Base-by-base conservation (phyloP, 92 coral and sea anemone genomes). In the Isaurus tuberculatus region DNA sequence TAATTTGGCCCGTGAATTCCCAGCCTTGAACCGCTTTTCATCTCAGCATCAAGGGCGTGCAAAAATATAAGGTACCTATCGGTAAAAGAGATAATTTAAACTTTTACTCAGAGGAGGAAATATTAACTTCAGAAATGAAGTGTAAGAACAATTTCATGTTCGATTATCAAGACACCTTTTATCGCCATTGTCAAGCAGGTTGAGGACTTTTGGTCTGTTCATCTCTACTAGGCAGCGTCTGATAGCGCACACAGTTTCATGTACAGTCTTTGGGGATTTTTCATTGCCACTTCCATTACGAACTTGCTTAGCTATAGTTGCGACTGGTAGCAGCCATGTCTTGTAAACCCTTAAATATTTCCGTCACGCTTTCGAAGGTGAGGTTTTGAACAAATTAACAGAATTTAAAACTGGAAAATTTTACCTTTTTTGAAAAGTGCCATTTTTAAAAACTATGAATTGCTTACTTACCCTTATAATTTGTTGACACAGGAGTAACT, bases 1-100 rank as follows among this genome's bases (percentile, higher is more conserved):
- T 79, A 61, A 7, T 72, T 79, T 51, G 57, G 6, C 69, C 61
- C 58, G 36, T 67, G 31, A 79, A 79, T 43, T 26, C 84, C 84
- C 20, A 30, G 32, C 53, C 84, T 66, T 34, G 72, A 33, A 22
- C 57, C 72, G 37, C 34, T 73, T 79, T 79, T 61, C 72, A 79
- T 79, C 71, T 65, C 37, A 32, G 40, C 34, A 65, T 15, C 69
- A 64, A 25, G 65, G 65, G 4, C 4, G 27, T 5, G n/a, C 25
- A 2, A 25, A 58, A 58, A n/a, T 5, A 64, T 3, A 64, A 26
- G 36, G 30, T n/a, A 27, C 34, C 40, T 66, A 30, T 9, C 19
- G 72, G 43, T 29, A 5, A 66, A 66, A 28, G 72, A 66, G 72
- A 66, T 19, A 29, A 29, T 66, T 58, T 5, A 42, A 42, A 42